These are phyloP conservation scores for Atta colombica DNA, from an alignment of 1,140 invertebrate species.

Conservation along the genomic window DNA sequence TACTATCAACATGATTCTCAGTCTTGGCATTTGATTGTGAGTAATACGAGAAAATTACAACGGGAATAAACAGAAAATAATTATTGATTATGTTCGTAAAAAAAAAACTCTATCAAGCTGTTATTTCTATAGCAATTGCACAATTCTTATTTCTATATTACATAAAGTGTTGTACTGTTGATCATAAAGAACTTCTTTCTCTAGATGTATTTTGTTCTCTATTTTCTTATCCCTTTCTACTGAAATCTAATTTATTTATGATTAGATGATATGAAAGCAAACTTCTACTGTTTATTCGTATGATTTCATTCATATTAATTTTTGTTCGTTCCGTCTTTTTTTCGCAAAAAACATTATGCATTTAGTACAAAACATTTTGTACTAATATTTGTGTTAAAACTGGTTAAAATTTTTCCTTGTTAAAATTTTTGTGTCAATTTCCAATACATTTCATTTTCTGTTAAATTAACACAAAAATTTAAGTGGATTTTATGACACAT, in stretches of 20 bases:
- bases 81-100: neutral
- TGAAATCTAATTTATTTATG: constrained; percentile 7
- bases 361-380: too few relatives aligned
- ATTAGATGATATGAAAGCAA: neutral
- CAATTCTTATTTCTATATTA: neutral
- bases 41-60: neutral
- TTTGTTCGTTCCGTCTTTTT: neutral
- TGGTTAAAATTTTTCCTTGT: too few relatives aligned
- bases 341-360: neutral
- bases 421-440: too few relatives aligned
- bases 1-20: neutral
- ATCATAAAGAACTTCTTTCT: neutral
- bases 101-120: neutral
- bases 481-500: too few relatives aligned
- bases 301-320: neutral
- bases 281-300: constrained; percentile 9
- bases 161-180: neutral
- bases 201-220: neutral
- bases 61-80: neutral
- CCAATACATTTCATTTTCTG: too few relatives aligned
- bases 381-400: too few relatives aligned
- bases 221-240: neutral
- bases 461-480: too few relatives aligned
- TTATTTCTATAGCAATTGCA: neutral
- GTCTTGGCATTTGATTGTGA: neutral